Evolutionary conservation across 2,113 vertebrate species (phyloP), one percentile per base, ranked within the genome.

Genomic region (Acanthochromis polyacanthus): DNA sequence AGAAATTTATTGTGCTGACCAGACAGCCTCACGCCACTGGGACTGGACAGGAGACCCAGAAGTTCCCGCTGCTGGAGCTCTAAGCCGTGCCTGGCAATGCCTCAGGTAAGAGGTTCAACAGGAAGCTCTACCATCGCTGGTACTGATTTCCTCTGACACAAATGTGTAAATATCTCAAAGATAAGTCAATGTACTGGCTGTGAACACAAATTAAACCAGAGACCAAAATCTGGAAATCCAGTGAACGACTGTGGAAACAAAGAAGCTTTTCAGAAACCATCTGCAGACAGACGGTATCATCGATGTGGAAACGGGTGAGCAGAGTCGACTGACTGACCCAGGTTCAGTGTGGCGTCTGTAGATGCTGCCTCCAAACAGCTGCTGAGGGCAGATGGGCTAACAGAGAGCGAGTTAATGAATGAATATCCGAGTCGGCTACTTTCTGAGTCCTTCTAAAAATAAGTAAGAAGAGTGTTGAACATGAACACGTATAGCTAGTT

Each of bases 71-170:
- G 22, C 94, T 92, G 94, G 95, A 94, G 94, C 95, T 83, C 91
- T 88, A 91, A 96, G 94, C 95, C 95, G 95, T 95, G 95, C 93
- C 95, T 96, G 95, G 97, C 97, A 93, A 99, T 99, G 98, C 98
- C 98, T 97, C 97, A 97, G 97, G 98, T 99, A 22, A 16, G 16
- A 51, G 17, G 32, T 59, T n/a, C 4, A 2, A 22, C 11, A 25
- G n/a, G 40, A 6, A 22, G 32, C 23, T 9, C 2, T 17, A 15
- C 30, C 1, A 1, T 40, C 75, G 62, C 25, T 22, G 20, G 15
- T 14, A 17, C 11, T 57, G 36, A 43, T 28, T 69, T 61, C 32
- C n/a, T 60, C 17, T 20, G 48, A 51, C 5, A 3, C n/a, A 56
- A 56, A 16, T 28, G 52, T 40, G 17, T 7, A 15, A 15, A 36